phyloP scores from a whole-genome alignment of 92 coral and sea anemone genomes.

The Epizoanthus stellaris region DNA sequence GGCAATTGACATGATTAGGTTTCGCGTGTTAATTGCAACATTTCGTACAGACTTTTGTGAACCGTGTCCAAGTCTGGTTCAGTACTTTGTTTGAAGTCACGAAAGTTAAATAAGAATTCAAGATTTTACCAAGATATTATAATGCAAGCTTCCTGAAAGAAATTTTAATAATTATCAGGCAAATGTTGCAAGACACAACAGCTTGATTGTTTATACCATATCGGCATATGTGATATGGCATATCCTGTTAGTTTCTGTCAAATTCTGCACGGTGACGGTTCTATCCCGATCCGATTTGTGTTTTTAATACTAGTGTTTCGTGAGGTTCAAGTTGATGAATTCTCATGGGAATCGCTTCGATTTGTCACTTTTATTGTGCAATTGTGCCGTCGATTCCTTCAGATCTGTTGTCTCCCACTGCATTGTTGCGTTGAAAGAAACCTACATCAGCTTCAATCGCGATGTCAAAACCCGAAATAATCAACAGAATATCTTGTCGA shows the following conservation, averaged over 20 bases:
- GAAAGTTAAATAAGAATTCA: background rate
- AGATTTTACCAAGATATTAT: background rate
- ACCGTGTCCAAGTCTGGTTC: too few species aligned
- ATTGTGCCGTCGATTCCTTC: background rate
- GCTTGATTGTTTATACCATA: too few species aligned
- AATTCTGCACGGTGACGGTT: too few species aligned
- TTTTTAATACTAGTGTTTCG: background rate
- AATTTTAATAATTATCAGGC: too few species aligned
- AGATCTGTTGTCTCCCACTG: background rate
- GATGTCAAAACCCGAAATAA: too few species aligned
- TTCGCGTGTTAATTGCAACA: background rate
- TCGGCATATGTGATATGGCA: too few species aligned
- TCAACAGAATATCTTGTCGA: background rate
- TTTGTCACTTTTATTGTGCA: background rate
- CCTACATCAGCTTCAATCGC: too few species aligned
- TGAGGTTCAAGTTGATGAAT: background rate
- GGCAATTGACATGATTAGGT: too few species aligned
- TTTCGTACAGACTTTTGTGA: background rate
- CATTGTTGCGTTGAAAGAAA: too few species aligned
- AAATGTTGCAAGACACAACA: too few species aligned
- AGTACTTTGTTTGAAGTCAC: background rate
- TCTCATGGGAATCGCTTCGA: conserved; percentile 2
- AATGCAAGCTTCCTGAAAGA: too few species aligned
- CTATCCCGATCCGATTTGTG: background rate
- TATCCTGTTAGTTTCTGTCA: background rate